phyloP scores from a whole-genome alignment of 2,113 vertebrate species.

The Hyaena hyaena region DNA sequence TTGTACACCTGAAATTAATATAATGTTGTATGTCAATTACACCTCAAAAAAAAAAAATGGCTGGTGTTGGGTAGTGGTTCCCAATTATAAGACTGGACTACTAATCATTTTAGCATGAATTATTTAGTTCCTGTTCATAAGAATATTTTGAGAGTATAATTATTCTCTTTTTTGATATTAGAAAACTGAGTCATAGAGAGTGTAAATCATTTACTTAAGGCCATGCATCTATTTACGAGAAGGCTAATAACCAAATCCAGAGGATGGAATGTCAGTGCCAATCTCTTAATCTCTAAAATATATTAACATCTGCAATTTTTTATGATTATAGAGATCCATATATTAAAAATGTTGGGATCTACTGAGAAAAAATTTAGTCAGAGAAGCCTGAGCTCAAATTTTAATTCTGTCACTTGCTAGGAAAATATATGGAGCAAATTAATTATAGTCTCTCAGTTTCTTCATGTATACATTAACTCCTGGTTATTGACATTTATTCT shows the following conservation, averaged over 20 bases:
- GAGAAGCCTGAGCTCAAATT: not conserved
- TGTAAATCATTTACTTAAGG: not conserved
- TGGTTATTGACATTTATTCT: not conserved
- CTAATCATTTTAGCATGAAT: not conserved
- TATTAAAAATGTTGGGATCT: not conserved
- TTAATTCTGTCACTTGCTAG: not conserved
- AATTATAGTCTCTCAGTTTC: not conserved
- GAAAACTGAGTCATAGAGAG: not conserved
- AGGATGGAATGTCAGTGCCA: not conserved
- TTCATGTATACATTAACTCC: not conserved
- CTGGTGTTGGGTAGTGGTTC: not conserved
- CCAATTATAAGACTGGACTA: not conserved
- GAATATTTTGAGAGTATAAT: not conserved
- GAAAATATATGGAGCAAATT: not conserved
- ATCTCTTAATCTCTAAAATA: not conserved
- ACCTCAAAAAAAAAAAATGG: not conserved
- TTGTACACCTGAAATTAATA: not conserved
- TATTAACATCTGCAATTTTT: not conserved
- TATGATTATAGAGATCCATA: not conserved
- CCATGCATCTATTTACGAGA: not conserved
- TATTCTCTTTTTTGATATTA: not conserved
- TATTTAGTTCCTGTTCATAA: not conserved
- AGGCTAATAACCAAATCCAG: not conserved
- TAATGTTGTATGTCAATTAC: not conserved
- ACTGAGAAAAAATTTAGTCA: not conserved